phyloP scores from a whole-genome alignment of 1,140 invertebrate genomes.

The Meloidogyne chitwoodi region DNA sequence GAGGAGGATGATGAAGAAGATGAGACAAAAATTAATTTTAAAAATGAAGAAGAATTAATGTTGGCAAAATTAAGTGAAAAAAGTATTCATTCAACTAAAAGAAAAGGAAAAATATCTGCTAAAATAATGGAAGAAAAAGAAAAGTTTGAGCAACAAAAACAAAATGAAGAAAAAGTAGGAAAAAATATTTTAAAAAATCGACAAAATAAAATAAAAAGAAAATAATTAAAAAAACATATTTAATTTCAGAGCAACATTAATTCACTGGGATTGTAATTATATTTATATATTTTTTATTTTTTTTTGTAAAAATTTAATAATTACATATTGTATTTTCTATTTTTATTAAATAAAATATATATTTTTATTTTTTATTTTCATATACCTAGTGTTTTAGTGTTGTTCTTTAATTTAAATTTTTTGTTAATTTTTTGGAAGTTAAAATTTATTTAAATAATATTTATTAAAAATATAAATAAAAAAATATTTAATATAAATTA shows the following conservation, averaged over 20 bases:
- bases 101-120: conserved; percentile 8
- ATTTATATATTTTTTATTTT: background rate
- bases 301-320: too few species aligned
- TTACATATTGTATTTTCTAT: too few species aligned
- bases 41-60: conserved; percentile 13
- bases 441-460: too few species aligned
- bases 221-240: background rate
- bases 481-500: too few species aligned
- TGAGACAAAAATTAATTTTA: background rate
- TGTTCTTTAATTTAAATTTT: background rate
- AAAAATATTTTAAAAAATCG: conserved; percentile 50
- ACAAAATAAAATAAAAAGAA: background rate
- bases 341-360: too few species aligned
- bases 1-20: conserved; percentile 34
- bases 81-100: background rate
- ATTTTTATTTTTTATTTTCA: background rate
- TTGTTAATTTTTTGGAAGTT: too few species aligned
- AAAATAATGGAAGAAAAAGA: conserved; percentile 20
- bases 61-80: background rate
- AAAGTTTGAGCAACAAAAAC: conserved; percentile 65
- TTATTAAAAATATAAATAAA: too few species aligned
- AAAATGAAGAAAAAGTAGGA: conserved; percentile 64
- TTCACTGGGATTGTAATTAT: background rate
- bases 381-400: background rate
- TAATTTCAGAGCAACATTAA: background rate